phyloP scores from a whole-genome alignment of 2,113 vertebrate genomes.

The Neogobius melanostomus region DNA sequence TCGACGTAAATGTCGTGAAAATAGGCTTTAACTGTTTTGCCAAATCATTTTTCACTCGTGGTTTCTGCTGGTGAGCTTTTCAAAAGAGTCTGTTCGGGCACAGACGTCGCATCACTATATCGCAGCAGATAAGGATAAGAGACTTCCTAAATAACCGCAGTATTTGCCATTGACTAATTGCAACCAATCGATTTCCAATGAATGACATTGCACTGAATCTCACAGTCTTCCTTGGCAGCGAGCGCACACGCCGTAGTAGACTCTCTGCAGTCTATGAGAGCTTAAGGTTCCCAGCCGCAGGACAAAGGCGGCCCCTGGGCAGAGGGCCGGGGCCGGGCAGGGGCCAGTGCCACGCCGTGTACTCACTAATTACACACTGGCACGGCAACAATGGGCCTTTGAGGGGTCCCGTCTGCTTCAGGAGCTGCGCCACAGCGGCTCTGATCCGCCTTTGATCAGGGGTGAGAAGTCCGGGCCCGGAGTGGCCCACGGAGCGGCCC shows the following conservation, averaged over 20 bases:
- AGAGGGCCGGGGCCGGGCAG: slow-evolving; percentile 41
- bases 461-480: slow-evolving; percentile 53
- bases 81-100: no score
- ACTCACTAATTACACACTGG: slow-evolving; percentile 75
- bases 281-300: slow-evolving; percentile 54
- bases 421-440: slow-evolving; percentile 67
- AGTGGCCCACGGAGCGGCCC: slow-evolving; percentile 12
- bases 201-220: no score
- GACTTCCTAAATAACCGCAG: no score
- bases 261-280: slow-evolving; percentile 3
- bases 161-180: no score
- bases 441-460: slow-evolving; percentile 69
- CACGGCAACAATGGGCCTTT: slow-evolving; percentile 70
- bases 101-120: no score
- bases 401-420: slow-evolving; percentile 45
- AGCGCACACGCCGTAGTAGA: not conserved
- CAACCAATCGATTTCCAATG: no score
- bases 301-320: slow-evolving; percentile 64
- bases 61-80: no score
- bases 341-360: slow-evolving; percentile 64
- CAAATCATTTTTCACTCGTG: no score
- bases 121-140: no score
- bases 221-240: not conserved
- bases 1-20: no score
- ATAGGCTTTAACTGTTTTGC: no score